Conservation (phyloP, 1,140 invertebrate species). For the Pteromalus puparum region DNA sequence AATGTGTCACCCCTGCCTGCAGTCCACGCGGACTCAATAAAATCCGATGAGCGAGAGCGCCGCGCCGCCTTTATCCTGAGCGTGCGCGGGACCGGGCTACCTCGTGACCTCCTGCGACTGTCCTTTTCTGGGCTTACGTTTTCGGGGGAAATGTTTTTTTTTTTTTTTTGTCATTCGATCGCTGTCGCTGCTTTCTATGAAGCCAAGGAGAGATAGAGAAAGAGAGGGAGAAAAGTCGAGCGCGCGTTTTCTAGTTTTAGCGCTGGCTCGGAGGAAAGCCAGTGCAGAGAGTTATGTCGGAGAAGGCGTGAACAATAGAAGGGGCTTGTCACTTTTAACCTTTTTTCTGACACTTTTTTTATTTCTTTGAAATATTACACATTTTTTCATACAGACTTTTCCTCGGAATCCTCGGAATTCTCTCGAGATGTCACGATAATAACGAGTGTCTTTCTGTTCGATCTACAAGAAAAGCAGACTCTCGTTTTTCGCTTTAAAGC, state of each 20-base stretch:
- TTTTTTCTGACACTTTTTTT: slow-evolving; percentile 10
- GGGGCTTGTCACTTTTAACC: slow-evolving; percentile 36
- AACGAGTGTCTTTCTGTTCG: not conserved
- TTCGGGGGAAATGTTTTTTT: slow-evolving; percentile 2
- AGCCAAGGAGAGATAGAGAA: not conserved
- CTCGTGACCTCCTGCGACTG: slow-evolving; percentile 38
- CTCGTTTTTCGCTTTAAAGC: not conserved
- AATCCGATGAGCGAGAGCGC: slow-evolving; percentile 33
- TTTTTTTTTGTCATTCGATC: slow-evolving; percentile 7
- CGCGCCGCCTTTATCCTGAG: slow-evolving; percentile 23
- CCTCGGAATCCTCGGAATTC: not conserved
- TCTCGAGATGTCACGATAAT: not conserved
- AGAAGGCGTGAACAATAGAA: slow-evolving; percentile 18
- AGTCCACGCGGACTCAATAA: slow-evolving; percentile 44
- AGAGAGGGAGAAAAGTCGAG: not conserved
- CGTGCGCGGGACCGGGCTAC: not conserved
- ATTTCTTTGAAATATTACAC: not conserved
- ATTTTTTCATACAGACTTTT: not conserved
- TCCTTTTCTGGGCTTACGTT: slow-evolving; percentile 17
- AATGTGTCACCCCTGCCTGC: slow-evolving; percentile 37
- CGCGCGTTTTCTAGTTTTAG: not conserved
- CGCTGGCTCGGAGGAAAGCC: not conserved
- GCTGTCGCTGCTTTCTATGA: not conserved
- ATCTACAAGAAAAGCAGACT: not conserved
- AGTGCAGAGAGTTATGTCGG: not conserved